Conservation (phyloP, 2,888 invertebrate species). For the Thysanoteuthis rhombus region DNA sequence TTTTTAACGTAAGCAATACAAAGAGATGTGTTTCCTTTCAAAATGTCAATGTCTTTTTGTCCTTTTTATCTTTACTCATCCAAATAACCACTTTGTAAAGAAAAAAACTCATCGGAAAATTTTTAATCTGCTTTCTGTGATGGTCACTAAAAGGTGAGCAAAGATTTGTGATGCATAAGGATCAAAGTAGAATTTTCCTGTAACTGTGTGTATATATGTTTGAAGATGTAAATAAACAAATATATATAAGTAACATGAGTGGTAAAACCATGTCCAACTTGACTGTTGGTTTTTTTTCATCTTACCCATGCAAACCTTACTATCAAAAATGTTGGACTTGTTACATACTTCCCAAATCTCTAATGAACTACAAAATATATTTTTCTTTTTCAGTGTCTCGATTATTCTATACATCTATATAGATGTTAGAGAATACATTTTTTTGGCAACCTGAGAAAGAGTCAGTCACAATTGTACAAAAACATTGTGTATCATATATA, state of each 20-base stretch:
- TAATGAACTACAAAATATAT: background rate
- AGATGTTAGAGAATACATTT: too few species aligned
- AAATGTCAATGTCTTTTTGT: too few species aligned
- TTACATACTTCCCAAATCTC: background rate
- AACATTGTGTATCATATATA: too few species aligned
- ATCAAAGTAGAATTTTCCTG: background rate
- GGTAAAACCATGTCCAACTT: background rate
- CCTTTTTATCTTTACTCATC: background rate
- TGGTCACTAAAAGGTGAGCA: background rate
- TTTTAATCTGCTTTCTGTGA: background rate
- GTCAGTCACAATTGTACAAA: too few species aligned
- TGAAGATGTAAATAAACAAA: background rate
- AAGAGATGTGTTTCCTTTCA: too few species aligned
- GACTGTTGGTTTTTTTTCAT: background rate
- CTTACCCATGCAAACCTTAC: background rate
- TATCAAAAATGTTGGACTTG: background rate
- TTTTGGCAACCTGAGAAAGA: too few species aligned
- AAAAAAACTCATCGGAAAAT: background rate
- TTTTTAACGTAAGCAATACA: too few species aligned
- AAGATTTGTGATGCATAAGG: background rate
- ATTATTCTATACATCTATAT: too few species aligned
- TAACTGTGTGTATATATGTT: background rate
- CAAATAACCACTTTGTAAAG: background rate
- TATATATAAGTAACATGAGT: background rate
- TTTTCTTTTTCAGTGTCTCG: too few species aligned